A percentile compares a stretch with the other conserved stretches of the same genome.
These are phyloP conservation scores for Apis laboriosa DNA, from an alignment of 1,140 invertebrate genomes.

Conservation along the genomic window DNA sequence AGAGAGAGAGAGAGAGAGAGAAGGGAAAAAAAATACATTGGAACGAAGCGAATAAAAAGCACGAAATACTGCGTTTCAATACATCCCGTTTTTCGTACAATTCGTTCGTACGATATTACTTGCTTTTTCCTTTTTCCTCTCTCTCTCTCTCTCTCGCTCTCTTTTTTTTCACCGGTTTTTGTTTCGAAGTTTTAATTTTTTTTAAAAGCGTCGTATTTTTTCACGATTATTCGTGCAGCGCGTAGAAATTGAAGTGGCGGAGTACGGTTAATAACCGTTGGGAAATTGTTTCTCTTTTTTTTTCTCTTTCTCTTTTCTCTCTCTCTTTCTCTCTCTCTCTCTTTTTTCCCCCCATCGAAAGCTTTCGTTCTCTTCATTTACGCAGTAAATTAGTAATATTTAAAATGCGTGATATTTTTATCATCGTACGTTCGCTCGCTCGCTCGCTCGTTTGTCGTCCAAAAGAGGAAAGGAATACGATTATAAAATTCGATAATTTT, in stretches of 20 bases:
- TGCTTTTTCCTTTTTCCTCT: background rate
- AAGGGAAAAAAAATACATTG: background rate
- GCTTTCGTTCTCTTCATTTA: background rate
- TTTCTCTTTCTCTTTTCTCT: background rate
- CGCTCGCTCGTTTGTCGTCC: background rate
- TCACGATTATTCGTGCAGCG: slow-evolving; percentile 23
- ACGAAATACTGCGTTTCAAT: slow-evolving; percentile 26
- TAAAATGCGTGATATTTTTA: background rate
- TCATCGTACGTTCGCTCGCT: too few relatives aligned
- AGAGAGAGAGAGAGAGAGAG: background rate
- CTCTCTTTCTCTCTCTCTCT: background rate
- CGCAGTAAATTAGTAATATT: slow-evolving; percentile 13
- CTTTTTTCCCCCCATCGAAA: background rate
- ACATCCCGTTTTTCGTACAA: slow-evolving; percentile 9
- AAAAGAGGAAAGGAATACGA: background rate
- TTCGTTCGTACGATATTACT: slow-evolving; percentile 12
- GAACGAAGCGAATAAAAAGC: slow-evolving; percentile 13
- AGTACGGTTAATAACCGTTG: slow-evolving; percentile 12
- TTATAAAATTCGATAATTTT: slow-evolving; percentile 11
- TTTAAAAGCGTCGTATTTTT: slow-evolving; percentile 27
- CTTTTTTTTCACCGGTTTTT: background rate
- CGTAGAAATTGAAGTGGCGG: slow-evolving; percentile 21
- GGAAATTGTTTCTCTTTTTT: slow-evolving; percentile 4
- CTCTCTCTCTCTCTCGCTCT: background rate
- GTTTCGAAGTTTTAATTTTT: slow-evolving; percentile 24